These are phyloP conservation scores for Temnothorax nylanderi DNA, from an alignment of 1,140 invertebrate genomes.

Conservation along the genomic window DNA sequence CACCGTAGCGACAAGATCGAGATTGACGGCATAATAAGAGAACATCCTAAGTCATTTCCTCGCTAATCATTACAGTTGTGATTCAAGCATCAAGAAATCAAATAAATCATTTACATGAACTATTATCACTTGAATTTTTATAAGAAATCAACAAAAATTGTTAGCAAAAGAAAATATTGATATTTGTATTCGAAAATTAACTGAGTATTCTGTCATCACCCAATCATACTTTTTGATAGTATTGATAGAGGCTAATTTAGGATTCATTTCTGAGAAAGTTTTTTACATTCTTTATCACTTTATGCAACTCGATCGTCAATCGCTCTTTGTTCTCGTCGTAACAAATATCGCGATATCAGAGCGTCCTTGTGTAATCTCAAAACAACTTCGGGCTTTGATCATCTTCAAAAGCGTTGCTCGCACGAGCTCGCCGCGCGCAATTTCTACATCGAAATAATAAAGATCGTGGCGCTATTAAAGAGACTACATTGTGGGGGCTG, in stretches of 20 bases:
- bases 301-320: neutral
- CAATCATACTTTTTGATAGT: neutral
- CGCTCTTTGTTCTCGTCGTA: neutral
- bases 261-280: neutral
- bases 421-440: neutral
- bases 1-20: neutral
- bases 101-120: neutral
- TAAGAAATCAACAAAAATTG: neutral
- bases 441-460: constrained; percentile 41
- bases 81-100: neutral
- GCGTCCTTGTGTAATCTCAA: neutral
- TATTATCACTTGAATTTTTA: neutral
- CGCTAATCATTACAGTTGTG: neutral
- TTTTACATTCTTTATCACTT: neutral
- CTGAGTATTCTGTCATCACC: neutral
- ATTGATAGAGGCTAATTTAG: neutral
- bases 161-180: neutral
- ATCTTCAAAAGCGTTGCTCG: neutral
- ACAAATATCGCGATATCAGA: neutral
- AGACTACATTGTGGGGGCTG: neutral
- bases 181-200: neutral
- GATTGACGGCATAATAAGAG: neutral
- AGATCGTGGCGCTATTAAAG: constrained; percentile 34
- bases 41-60: neutral
- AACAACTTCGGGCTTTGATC: constrained; percentile 34